Conservation (phyloP, 2,113 vertebrate species). For the Periophthalmus modestus region DNA sequence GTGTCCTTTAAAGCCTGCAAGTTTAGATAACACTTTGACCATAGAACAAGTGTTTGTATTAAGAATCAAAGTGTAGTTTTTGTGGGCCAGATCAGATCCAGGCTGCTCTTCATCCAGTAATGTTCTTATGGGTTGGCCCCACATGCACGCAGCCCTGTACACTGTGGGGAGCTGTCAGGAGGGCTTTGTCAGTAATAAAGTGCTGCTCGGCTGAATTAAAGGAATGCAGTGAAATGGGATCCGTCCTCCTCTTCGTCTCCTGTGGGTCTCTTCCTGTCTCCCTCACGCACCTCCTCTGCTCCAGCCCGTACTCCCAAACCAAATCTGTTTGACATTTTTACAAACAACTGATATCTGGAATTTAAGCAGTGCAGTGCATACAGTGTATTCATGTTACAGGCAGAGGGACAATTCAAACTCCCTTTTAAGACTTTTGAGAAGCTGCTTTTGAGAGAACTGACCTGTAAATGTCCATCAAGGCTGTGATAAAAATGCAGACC, state of each 20-base stretch:
- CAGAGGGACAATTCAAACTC: background rate
- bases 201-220: constrained; percentile 59
- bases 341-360: constrained; percentile 6
- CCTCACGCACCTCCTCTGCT: constrained; percentile 1
- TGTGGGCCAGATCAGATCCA: background rate
- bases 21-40: background rate
- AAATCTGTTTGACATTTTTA: constrained; percentile 13
- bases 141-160: constrained; percentile 27
- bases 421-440: background rate
- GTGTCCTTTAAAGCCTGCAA: background rate
- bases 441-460: background rate
- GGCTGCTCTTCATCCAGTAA: constrained; percentile 1
- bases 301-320: constrained; percentile 11
- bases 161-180: constrained; percentile 54
- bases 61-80: background rate
- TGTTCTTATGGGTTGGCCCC: constrained; percentile 13
- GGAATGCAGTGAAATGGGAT: constrained; percentile 70
- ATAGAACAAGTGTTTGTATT: background rate
- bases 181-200: constrained; percentile 56
- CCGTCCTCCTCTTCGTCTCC: constrained; percentile 23
- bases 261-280: constrained; percentile 24
- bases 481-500: background rate
- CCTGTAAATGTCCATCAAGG: background rate
- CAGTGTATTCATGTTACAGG: background rate
- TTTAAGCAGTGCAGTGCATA: background rate